Base-by-base conservation (phyloP, 2,113 vertebrate genomes). In the Pelobates fuscus region DNA sequence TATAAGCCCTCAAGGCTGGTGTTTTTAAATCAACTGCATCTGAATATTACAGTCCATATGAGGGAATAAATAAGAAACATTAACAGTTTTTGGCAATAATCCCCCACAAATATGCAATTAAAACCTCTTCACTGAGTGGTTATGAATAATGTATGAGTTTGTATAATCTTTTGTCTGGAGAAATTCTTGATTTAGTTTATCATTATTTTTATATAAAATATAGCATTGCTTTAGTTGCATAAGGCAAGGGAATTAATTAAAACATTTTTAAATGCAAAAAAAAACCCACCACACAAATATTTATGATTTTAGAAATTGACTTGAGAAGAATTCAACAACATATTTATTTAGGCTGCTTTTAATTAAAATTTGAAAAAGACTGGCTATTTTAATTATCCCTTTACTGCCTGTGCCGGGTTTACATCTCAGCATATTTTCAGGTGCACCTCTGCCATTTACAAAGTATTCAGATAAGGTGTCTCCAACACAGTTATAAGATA, bases 211-310 rank as follows among this genome's bases (percentile, higher is more conserved):
- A 60, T 60, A 71, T 71, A 62, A 61, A 71, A 62, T 43, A 46
- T 61, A 24, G 27, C 37, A 20, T 49, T 61, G 24, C 25, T 49
- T 49, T 61, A 71, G 60, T 71, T 62, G 58, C 41, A 30, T 71
- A 71, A 71, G 58, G 20, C 69, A 61, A 23, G 57, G 57, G 69
- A 71, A 71, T 71, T 62, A 61, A 61, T 71, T 71, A 71, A 46
- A 57, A 46, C 10, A 21, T 62, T 71, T 71, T 49, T 61, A 71
- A 32, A 71, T 44, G 37, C 32, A 61, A 20, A 61, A 61, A 61
- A 61, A 60, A 70, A 26, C 10, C n/a, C 5, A 6, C 10, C 10
- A 37, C 10, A 37, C 10, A 5, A 6, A 37, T 25, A 71, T 71
- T 71, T 71, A 71, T 61, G 25, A 25, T 61, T 61, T 61, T 71